Evolutionary conservation across 2,797 vertebrate genomes (phyloP).

Genomic region (Bradypodion ventrale): DNA sequence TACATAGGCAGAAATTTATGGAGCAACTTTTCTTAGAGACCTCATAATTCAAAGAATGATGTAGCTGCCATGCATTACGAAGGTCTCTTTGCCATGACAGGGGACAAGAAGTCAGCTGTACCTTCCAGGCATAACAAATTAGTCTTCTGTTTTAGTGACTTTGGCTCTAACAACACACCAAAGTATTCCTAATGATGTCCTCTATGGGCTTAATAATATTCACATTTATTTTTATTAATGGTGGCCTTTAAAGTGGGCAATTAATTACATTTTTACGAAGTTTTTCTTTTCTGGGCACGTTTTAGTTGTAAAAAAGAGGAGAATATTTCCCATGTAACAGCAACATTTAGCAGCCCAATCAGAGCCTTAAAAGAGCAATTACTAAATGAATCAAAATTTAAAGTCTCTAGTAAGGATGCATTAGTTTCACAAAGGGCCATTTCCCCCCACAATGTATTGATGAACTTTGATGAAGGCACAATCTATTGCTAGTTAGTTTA

Average conservation of each 20-base stretch:
- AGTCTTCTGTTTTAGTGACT: constrained; percentile 33
- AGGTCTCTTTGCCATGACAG: constrained; percentile 41
- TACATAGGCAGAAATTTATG: constrained; percentile 45
- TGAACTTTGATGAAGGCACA: constrained; percentile 20
- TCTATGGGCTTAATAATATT: constrained; percentile 49
- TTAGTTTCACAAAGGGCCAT: constrained; percentile 1
- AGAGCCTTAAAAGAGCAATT: constrained; percentile 28
- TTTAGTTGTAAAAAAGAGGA: constrained; percentile 12
- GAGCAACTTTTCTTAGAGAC: constrained; percentile 49
- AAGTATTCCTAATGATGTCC: constrained; percentile 56
- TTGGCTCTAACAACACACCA: constrained; percentile 34
- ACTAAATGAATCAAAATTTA: constrained; percentile 27
- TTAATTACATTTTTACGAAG: constrained; percentile 51
- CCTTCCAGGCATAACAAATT: constrained; percentile 35
- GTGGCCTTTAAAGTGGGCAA: constrained; percentile 50
- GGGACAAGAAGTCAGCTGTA: constrained; percentile 14
- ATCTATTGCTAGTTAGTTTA: neutral
- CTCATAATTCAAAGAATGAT: constrained; percentile 51
- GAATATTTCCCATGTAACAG: neutral
- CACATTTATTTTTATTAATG: constrained; percentile 62
- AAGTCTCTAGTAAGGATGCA: neutral
- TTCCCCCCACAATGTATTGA: constrained; percentile 30
- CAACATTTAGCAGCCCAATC: neutral
- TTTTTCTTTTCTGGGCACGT: constrained; percentile 8
- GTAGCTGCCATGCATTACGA: constrained; percentile 46